Base-by-base conservation (phyloP, 1,140 invertebrate genomes). In the Drosophila paulistorum region DNA sequence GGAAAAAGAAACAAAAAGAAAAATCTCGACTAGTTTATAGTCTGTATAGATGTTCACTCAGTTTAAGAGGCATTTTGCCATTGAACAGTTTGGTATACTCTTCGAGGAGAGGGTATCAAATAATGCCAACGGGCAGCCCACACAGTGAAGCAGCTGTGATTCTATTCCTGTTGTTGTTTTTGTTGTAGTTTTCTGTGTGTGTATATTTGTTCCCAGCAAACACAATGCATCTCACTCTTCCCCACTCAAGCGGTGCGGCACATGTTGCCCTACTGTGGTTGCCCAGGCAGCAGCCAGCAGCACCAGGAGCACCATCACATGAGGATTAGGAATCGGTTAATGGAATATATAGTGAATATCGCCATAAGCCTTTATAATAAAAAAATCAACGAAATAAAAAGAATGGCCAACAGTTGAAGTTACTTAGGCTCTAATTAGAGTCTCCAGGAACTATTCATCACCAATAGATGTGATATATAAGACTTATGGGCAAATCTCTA, bases 171-270 rank as follows among this genome's bases (percentile, higher is more conserved):
- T 51, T 51, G 45, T 23, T 4, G 45, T 23, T 51, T 7, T 51
- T 51, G 45, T 11, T 75, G 71, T 74, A 35, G 45, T 74, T 62
- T 26, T 75, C 30, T 7, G 30, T 30, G 30, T 51, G 45, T 23
- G 45, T 51, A 20, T 51, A 75, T 75, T 75, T 75, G 72, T 75
- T 75, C 72, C 73, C 72, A 65, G 58, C 65, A 75, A 75, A 75
- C 73, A 75, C 73, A 75, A 68, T 62, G 41, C 65, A 35, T 17
- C 54, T 26, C 57, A 42, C 39, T 30, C 30, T 26, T 35, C 7
- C 57, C 4, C 3, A 35, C 33, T 17, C 55, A 33, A 51, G 17
- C 17, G 37, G 37, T 9, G 37, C 37, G 37, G 37, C 70, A 62
- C 70, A 71, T 60, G 45, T 55, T 9, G 39, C 57, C 70, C 70